Base-by-base conservation (phyloP, 2,113 vertebrate genomes). In the Eudyptes chrysolophus region DNA sequence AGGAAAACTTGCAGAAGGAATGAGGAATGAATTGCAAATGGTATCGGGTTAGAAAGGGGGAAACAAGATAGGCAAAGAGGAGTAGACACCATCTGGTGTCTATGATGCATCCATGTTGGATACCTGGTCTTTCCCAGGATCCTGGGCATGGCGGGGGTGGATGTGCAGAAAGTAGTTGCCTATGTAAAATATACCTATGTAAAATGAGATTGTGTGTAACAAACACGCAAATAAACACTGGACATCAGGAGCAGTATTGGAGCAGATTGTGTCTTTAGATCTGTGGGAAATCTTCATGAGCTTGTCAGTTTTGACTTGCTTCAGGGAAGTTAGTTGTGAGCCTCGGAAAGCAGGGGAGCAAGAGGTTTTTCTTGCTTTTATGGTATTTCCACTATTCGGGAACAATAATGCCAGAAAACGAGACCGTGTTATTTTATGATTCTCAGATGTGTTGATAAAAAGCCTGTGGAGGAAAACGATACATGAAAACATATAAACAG, bases 391-490 rank as follows among this genome's bases (percentile, higher is more conserved):
- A 58, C 54, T 94, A 6, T 70, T 71, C 36, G 66, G 87, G 46
- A 90, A 16, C 58, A 90, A 74, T 77, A 80, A 77, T 27, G 38
- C 32, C n/a, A 84, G 58, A 92, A 94, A 88, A 77, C 1, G 11
- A 95, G 58, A 38, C 40, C 0, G 0, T 65, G 49, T 90, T 66
- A 58, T 87, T 91, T 91, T 87, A 77, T 69, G 27, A 54, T 83
- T 92, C 91, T 49, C 82, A 89, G 36, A 83, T 85, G 87, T 83
- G 55, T 66, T 34, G 34, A 87, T 93, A 89, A 93, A 91, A 83
- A 44, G 54, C 75, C 66, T 70, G 17, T 46, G 58, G 48, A 62
- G 44, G 16, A 6, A 34, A 72, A 48, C 8, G 51, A 49, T 49
- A 65, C 69, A 29, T 51, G 22, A 94, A 75, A 89, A 72, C 8